Percentiles rank a stretch among this genome's conserved stretches.
phyloP scores from a whole-genome alignment of 1,140 invertebrate genomes.

The Nephotettix cincticeps region DNA sequence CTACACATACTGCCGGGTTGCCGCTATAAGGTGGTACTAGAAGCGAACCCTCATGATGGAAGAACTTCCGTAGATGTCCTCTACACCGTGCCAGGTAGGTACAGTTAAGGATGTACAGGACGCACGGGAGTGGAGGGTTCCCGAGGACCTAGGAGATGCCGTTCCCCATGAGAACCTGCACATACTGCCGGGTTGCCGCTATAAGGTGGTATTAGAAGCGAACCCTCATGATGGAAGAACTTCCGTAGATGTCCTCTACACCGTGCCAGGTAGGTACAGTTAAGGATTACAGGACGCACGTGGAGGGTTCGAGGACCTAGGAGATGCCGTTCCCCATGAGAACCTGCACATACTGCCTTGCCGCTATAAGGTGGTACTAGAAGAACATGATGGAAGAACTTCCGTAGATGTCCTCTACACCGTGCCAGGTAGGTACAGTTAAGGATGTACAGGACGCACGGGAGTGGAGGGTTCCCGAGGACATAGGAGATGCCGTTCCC shows the following conservation, averaged over 20 bases:
- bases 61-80: background rate
- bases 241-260: background rate
- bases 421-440: conserved; percentile 1
- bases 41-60: conserved; percentile 13
- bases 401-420: background rate
- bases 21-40: background rate
- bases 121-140: too few species aligned
- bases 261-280: background rate
- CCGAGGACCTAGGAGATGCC: too few species aligned
- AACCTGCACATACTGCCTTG: background rate
- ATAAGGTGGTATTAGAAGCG: background rate
- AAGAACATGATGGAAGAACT: conserved; percentile 4
- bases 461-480: too few species aligned
- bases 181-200: background rate
- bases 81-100: background rate
- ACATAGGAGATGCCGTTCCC: too few species aligned
- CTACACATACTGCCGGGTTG: background rate
- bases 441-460: too few species aligned
- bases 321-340: too few species aligned
- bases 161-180: too few species aligned
- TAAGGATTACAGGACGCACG: too few species aligned
- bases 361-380: background rate
- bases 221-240: conserved; percentile 13
- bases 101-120: too few species aligned
- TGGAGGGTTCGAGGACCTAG: too few species aligned